Percentiles rank a stretch among this genome's conserved stretches.
Evolutionary conservation across 2,797 vertebrate species (phyloP).

Genomic region (Myotis planiceps): DNA sequence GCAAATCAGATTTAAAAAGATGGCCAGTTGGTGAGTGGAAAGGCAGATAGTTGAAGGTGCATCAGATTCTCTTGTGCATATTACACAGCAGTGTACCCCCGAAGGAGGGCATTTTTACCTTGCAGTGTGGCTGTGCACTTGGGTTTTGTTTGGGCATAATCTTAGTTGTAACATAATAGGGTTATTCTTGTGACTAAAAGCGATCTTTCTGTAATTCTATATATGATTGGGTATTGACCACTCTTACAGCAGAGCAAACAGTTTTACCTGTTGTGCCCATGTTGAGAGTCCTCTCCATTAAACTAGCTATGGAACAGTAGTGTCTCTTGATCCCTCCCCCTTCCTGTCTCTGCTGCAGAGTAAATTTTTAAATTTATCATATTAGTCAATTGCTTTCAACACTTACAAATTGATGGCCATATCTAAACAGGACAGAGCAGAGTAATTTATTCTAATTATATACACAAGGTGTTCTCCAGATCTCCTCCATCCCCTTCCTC

Average conservation of each 20-base stretch:
- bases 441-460: neutral
- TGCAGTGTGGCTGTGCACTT: neutral
- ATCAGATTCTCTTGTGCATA: neutral
- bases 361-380: conserved; percentile 31
- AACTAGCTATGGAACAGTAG: neutral
- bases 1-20: neutral
- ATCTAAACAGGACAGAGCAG: neutral
- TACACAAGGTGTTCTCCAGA: neutral
- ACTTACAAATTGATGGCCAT: neutral
- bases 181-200: neutral
- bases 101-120: neutral
- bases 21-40: neutral
- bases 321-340: neutral
- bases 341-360: neutral
- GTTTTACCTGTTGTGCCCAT: neutral
- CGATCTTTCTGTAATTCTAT: neutral
- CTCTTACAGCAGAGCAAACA: neutral
- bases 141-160: neutral
- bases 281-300: neutral
- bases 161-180: neutral
- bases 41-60: neutral
- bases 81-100: neutral
- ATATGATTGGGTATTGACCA: neutral
- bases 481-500: neutral
- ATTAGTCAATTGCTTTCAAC: neutral